Base-by-base conservation (phyloP, 30 jellyfish, hydroid and myxozoan genomes). In the Catostylus mosaicus region DNA sequence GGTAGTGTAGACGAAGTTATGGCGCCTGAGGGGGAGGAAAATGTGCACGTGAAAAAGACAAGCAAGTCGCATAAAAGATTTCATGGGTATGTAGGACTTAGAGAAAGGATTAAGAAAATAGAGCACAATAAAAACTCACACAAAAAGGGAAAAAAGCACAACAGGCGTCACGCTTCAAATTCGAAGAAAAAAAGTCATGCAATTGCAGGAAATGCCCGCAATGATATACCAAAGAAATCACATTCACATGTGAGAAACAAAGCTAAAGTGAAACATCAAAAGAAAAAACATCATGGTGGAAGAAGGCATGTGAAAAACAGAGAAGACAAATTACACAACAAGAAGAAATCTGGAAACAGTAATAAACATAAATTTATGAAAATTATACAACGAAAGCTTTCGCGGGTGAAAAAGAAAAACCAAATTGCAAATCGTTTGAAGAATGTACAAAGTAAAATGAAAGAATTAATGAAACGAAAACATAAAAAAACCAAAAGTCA, bases 301-400 rank as follows among this genome's bases (percentile, higher is more conserved):
- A n/a, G 14, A 40, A 14, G 54, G 14, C n/a, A n/a, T n/a, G 65
- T 37, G 12, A 34, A n/a, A n/a, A n/a, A n/a, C n/a, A n/a, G n/a
- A n/a, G n/a, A n/a, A n/a, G n/a, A n/a, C n/a, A n/a, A n/a, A n/a
- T n/a, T n/a, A n/a, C n/a, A n/a, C 14, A 40, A 14, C 54, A 40
- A 3, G 38, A 59, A 59, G 71, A 59, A 59, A 27, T 1, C n/a
- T 27, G 23, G 32, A 66, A 65, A 66, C 6, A 64, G 52, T 23
- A 79, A 30, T 47, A 82, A 82, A 50, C 80, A 82, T 45, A 82
- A 82, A 69, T 82, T 51, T 61, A 82, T 82, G 92, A 82, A 69
- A n/a, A 82, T 82, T 18, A 60, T 82, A 20, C 92, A 82, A 50
- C 92, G 63, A 43, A 82, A 82, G 46, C 46, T 82, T 3, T 29